Percentiles rank a stretch among this genome's conserved stretches.
phyloP scores from a whole-genome alignment of 23 tunicate species.

The Phallusia fumigata region DNA sequence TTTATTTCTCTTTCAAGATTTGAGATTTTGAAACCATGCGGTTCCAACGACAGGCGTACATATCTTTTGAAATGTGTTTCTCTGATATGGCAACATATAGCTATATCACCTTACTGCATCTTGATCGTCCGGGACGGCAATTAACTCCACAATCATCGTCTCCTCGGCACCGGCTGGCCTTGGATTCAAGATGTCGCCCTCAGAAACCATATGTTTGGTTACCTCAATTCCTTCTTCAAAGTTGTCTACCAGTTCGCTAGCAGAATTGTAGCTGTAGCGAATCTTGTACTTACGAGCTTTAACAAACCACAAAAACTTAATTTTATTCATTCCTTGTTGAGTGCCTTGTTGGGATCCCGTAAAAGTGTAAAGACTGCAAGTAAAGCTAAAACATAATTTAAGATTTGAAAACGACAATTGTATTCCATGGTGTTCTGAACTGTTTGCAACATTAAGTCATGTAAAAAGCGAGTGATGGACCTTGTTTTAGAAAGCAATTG shows the following conservation, averaged over 20 bases:
- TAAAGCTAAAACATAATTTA: too few species aligned
- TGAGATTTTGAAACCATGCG: too few species aligned
- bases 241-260: conserved; percentile 20
- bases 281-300: conserved; percentile 40
- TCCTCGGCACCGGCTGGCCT: conserved; percentile 33
- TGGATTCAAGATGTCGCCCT: conserved; percentile 33
- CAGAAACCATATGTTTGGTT: background rate
- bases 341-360: too few species aligned
- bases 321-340: too few species aligned
- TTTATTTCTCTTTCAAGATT: too few species aligned
- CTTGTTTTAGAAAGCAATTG: too few species aligned
- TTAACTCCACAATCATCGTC: conserved; percentile 25
- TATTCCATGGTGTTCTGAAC: too few species aligned
- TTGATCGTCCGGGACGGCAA: conserved; percentile 22
- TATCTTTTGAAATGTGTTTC: background rate
- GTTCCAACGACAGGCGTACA: background rate
- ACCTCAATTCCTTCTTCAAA: conserved; percentile 19
- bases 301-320: too few species aligned
- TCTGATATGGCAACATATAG: background rate
- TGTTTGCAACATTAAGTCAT: too few species aligned
- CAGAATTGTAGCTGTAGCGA: conserved; percentile 37
- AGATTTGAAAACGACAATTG: too few species aligned
- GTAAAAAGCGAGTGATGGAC: too few species aligned
- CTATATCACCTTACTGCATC: background rate
- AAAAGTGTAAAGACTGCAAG: too few species aligned